Evolutionary conservation across 2,113 vertebrate genomes (phyloP), one percentile per base, ranked within the genome.

Genomic region (Stegastes partitus): DNA sequence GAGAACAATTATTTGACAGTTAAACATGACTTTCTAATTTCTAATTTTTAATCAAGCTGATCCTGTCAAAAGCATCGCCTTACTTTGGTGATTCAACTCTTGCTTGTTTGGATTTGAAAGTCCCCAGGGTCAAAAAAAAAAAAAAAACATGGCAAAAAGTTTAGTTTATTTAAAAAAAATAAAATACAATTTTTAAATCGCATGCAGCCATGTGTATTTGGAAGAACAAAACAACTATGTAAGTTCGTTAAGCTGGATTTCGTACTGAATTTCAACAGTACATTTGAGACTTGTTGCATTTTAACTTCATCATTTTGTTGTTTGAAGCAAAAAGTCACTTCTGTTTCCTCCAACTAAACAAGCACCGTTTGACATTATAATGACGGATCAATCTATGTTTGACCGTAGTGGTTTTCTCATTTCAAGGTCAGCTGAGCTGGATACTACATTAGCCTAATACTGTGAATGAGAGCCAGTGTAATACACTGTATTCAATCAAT

Each of bases 371-470:
- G 18, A 47, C 31, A 47, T 47, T 1, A 25, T 22, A 19, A 31
- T 18, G 25, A 54, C 3, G 9, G 31, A 54, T 16, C 22, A 5
- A 71, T 54, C 34, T 18, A 6, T 5, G 3, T 39, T 12, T 12
- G 49, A 56, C 19, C n/a, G 42, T 22, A 0, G 8, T 57, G 16
- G 54, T 3, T 73, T 69, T 37, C n/a, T 61, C 39, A 47, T 58
- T 34, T 54, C 47, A 70, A 74, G 31, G 31, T 71, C 31, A 47
- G 50, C 18, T 68, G 14, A n/a, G 57, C 12, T 26, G 11, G 4
- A 49, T 62, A 3, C 23, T 37, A 10, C 31, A 55, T 62, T 37
- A 53, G 51, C 6, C 50, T 51, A 22, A 49, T 37, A 37, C 6
- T 49, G 18, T 45, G 62, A 39, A 34, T 58, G 3, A 65, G 10